Evolutionary conservation across 1,140 invertebrate species (phyloP), one percentile per base, ranked within the genome.

Genomic region (Diprion similis): DNA sequence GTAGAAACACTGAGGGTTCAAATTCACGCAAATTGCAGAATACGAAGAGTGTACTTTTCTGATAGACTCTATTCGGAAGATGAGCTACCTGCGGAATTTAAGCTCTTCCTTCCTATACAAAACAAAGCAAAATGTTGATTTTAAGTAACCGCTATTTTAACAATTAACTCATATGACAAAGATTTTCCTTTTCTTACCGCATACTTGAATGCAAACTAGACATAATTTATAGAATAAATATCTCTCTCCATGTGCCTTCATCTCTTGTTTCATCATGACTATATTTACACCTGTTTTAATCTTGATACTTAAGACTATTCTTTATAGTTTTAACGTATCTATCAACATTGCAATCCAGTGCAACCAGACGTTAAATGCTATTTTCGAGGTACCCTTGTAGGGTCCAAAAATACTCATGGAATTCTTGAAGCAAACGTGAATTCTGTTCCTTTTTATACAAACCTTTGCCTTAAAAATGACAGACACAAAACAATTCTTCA

Each of bases 21-120:
- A 89, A 98, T 99, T 80, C 98, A 99, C 90, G 98, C 98, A 48
- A 99, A 99, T 89, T 99, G 99, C 89, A 91, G 98, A 82, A 97
- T 99, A 79, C 90, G 99, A 81, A 92, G 99, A 83, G 97, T 99
- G 1, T 99, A 99, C 84, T 99, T 99, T 87, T 99, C 98, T 10
- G 99, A 99, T 88, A 92, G 98, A 84, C 88, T 99, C 10, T 99
- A 99, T 89, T 97, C 98, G 1, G 99, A 99, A 91, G 99, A 99
- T 88, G 99, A 99, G 89, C 89, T 99, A 76, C 99, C 99, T 19
- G 97, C 98, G 48, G 99, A 99, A 89, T 99, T 99, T 84, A 99
- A 99, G 90, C 89, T 99, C 73, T 99, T 96, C 90, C 92, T 96
- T 78, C 96, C 96, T 0, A 96, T 97, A 81, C 95, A 96, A 82